Base-by-base conservation (phyloP, 2,113 vertebrate genomes). In the Ivindomyrus marchei region DNA sequence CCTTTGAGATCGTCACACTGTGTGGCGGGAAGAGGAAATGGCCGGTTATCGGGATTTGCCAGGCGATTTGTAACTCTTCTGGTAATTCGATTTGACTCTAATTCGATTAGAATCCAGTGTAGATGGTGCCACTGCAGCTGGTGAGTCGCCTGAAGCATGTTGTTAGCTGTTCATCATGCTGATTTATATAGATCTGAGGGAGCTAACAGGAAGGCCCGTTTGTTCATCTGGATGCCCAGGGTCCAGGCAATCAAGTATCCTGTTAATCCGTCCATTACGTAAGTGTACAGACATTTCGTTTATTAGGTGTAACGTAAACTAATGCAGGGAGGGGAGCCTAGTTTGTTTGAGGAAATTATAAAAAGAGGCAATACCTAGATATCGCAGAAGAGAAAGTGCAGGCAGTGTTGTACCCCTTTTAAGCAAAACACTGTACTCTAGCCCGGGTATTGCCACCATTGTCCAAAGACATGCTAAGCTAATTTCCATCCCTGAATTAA, bases 101-200 rank as follows among this genome's bases (percentile, higher is more conserved):
- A 66, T 88, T 88, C 24, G 87, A 88, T 88, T 88, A 88, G 39
- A 88, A 88, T 66, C 87, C 27, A 27, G 39, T 88, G 87, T 88
- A 88, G n/a, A 45, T 5, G 56, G 36, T 45, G 15, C 21, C 53
- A 46, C 7, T 62, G 27, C 4, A 66, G 87, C 36, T 42, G 56
- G 87, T 13, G 36, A 15, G 53, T 53, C 42, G 36, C 31, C 87
- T 46, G 15, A 1, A 88, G 87, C 87, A n/a, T 24, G 24, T 45
- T 62, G 52, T 88, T 58, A 58, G 42, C 87, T n/a, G 39, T 39
- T 88, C 31, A 46, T 88, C 66, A 88, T 36, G 42, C 36, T 88
- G 87, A 88, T 62, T 58, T 88, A 62, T 62, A 88, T 88, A 36
- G 53, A 62, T 88, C 31, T 62, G 52, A 53, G 52, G 10, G 50